Evolutionary conservation across 1,140 invertebrate species (phyloP).

Genomic region (Dendroctonus ponderosae): DNA sequence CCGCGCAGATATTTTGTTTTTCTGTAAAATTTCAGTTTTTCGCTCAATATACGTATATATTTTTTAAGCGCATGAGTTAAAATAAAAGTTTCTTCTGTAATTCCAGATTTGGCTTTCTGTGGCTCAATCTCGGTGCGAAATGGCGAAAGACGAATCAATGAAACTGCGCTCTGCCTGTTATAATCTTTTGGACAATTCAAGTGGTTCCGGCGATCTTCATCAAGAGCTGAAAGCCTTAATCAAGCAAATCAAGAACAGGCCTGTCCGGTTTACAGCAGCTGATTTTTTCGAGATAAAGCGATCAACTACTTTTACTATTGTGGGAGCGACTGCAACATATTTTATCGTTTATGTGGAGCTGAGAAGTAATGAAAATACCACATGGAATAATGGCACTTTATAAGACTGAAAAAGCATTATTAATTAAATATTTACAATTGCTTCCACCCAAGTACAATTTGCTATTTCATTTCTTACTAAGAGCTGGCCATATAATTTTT

Average conservation of each 20-base stretch:
- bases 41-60: background rate
- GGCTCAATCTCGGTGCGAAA: slow-evolving; percentile 18
- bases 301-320: slow-evolving; percentile 27
- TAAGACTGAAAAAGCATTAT: background rate
- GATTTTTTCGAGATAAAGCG: slow-evolving; percentile 31
- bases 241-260: slow-evolving; percentile 21
- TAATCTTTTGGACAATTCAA: slow-evolving; percentile 12
- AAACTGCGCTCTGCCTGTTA: slow-evolving; percentile 10
- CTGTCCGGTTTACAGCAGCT: slow-evolving; percentile 23
- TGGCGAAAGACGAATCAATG: slow-evolving; percentile 15
- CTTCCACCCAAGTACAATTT: no score
- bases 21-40: no score
- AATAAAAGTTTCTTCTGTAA: background rate
- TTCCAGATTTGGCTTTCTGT: slow-evolving; percentile 23
- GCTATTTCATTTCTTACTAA: no score
- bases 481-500: no score
- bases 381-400: slow-evolving; percentile 13
- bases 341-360: slow-evolving; percentile 28
- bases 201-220: slow-evolving; percentile 4
- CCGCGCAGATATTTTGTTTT: no score
- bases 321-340: slow-evolving; percentile 21
- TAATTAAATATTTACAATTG: no score
- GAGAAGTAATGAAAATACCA: slow-evolving; percentile 16
- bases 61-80: no score
- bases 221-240: slow-evolving; percentile 16